phyloP scores from a whole-genome alignment of 2,888 invertebrate genomes.

The Andrena dorsata region DNA sequence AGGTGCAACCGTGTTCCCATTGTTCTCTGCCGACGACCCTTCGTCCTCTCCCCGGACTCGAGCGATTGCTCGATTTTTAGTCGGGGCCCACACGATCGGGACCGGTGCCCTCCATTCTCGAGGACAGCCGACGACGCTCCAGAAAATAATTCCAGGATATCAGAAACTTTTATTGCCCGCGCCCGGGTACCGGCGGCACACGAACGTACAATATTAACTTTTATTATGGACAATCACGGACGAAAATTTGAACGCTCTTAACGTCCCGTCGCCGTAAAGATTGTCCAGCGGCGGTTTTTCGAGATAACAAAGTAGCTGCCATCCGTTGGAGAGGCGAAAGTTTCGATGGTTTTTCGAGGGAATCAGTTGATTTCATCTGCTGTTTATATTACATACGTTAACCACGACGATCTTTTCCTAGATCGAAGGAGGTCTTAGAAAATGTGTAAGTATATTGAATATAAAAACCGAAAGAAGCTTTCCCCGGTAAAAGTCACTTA shows the following conservation, averaged over 20 bases:
- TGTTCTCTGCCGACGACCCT: slow-evolving; percentile 76
- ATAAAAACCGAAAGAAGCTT: too few species aligned
- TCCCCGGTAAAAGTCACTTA: too few species aligned
- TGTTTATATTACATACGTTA: too few species aligned
- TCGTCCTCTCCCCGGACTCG: slow-evolving; percentile 63
- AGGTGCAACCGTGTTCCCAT: slow-evolving; percentile 70
- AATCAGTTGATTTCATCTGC: too few species aligned
- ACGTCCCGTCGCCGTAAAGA: slow-evolving; percentile 25
- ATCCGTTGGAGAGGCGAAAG: background rate
- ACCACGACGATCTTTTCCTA: too few species aligned
- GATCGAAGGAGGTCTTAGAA: too few species aligned
- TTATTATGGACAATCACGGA: slow-evolving; percentile 12
- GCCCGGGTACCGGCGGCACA: slow-evolving; percentile 5
- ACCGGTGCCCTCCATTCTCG: slow-evolving; percentile 62
- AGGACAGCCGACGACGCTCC: slow-evolving; percentile 48
- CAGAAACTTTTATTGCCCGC: slow-evolving; percentile 36
- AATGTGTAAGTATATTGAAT: too few species aligned
- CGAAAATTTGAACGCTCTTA: slow-evolving; percentile 27
- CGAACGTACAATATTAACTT: slow-evolving; percentile 26
- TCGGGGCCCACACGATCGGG: slow-evolving; percentile 63
- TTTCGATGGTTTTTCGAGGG: background rate
- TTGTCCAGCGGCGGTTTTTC: background rate
- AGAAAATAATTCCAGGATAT: slow-evolving; percentile 46
- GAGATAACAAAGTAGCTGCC: background rate
- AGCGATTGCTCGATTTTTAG: slow-evolving; percentile 74